Percentiles rank a stretch among this genome's conserved stretches.
Evolutionary conservation across 2,797 vertebrate genomes (phyloP).

Genomic region (Vultur gryphus): DNA sequence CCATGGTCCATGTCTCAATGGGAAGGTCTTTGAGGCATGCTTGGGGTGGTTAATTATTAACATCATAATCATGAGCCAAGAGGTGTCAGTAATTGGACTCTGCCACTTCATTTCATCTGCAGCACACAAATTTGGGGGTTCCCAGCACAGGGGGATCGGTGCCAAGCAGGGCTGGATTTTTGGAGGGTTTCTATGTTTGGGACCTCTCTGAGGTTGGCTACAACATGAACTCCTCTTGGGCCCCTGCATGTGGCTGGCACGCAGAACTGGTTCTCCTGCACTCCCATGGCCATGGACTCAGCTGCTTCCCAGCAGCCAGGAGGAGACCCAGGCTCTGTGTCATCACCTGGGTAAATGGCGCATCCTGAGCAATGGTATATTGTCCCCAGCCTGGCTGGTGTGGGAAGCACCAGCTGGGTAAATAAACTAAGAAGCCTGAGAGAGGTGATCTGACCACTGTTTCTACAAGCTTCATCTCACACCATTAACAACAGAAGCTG

Average conservation of each 20-base stretch:
- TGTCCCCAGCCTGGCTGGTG: not conserved
- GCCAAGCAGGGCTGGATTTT: not conserved
- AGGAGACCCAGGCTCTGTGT: not conserved
- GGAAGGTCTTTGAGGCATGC: not conserved
- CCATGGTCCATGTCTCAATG: not conserved
- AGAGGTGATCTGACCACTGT: not conserved
- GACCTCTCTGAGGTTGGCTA: not conserved
- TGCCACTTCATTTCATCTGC: not conserved
- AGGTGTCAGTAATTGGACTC: not conserved
- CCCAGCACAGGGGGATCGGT: not conserved
- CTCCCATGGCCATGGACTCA: not conserved
- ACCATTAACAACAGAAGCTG: not conserved
- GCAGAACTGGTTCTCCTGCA: not conserved
- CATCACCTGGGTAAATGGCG: not conserved
- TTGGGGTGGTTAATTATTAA: not conserved
- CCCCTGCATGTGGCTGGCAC: not conserved
- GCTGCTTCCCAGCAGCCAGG: not conserved
- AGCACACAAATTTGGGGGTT: not conserved
- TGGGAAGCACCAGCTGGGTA: not conserved
- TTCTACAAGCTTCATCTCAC: not conserved
- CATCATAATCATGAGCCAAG: not conserved
- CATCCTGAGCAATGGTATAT: not conserved
- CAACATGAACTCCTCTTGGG: not conserved
- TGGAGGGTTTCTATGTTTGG: not conserved
- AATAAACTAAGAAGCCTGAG: not conserved